Percentiles rank a stretch among this genome's conserved stretches.
phyloP scores from a whole-genome alignment of 2,797 vertebrate genomes.

The Halcyon leucocephala region DNA sequence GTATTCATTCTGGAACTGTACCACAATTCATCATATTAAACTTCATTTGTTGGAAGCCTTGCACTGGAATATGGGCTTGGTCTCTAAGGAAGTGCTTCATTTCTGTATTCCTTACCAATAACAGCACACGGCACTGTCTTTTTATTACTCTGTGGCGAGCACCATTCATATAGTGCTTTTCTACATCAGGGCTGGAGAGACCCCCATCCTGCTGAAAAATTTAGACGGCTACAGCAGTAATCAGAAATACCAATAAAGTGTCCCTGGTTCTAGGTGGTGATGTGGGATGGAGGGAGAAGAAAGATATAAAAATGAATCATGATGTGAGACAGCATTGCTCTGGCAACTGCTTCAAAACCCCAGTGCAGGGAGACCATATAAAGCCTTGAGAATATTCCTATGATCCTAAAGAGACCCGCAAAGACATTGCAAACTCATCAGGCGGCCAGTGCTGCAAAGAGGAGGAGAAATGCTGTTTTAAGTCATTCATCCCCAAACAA shows the following conservation, averaged over 20 bases:
- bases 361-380: conserved; percentile 68
- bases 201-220: conserved; percentile 82
- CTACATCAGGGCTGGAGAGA: conserved; percentile 75
- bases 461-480: conserved; percentile 48
- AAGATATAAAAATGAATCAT: conserved; percentile 87
- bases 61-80: conserved; percentile 73
- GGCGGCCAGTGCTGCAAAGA: conserved; percentile 17
- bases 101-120: conserved; percentile 73
- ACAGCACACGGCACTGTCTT: conserved; percentile 55
- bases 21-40: conserved; percentile 79
- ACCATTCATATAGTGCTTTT: conserved; percentile 48
- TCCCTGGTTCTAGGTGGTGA: conserved; percentile 79
- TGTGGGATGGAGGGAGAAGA: conserved; percentile 80
- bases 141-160: conserved; percentile 76
- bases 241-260: conserved; percentile 86
- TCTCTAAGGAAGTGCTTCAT: conserved; percentile 77
- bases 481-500: conserved; percentile 47
- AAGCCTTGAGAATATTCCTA: conserved; percentile 75
- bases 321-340: conserved; percentile 78
- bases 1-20: conserved; percentile 50
- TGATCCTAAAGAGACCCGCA: conserved; percentile 72
- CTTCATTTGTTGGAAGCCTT: conserved; percentile 79
- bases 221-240: conserved; percentile 81
- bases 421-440: conserved; percentile 69
- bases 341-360: conserved; percentile 79